phyloP scores from a whole-genome alignment of 2,797 vertebrate genomes.

The Galago senegalensis region DNA sequence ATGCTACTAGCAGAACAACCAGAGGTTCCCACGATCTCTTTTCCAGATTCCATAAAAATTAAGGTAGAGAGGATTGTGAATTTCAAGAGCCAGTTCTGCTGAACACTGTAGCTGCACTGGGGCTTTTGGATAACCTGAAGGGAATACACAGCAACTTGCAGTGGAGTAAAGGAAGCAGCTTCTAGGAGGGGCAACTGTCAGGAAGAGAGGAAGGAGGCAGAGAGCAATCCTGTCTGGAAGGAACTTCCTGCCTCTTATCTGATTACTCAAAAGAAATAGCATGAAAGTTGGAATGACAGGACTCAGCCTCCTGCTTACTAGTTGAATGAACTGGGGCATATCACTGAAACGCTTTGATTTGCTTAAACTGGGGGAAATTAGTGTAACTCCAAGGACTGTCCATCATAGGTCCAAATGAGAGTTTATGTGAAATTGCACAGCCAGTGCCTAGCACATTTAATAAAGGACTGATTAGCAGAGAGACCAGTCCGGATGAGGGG shows the following conservation, averaged over 20 bases:
- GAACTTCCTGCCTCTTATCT: neutral
- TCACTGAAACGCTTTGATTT: neutral
- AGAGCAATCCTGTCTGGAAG: neutral
- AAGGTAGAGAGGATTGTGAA: constrained; percentile 7
- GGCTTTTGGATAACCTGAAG: neutral
- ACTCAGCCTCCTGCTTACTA: neutral
- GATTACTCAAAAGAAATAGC: neutral
- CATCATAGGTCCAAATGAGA: neutral
- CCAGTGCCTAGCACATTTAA: neutral
- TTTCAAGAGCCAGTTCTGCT: neutral
- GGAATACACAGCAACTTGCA: neutral
- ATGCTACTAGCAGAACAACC: neutral
- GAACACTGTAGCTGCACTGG: neutral
- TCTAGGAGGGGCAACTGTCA: neutral
- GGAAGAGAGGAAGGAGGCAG: neutral
- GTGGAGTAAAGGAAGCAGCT: neutral
- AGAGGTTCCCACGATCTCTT: neutral
- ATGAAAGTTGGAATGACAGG: neutral
- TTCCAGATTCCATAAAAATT: neutral
- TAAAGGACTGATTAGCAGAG: neutral
- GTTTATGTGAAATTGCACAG: neutral
- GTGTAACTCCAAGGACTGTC: neutral
- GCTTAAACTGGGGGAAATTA: neutral
- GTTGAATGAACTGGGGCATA: too few relatives aligned
- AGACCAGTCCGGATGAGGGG: neutral